Percentiles rank a stretch among this genome's conserved stretches.
Conservation (phyloP, 2,888 invertebrate species). For the Caprella mutica region DNA sequence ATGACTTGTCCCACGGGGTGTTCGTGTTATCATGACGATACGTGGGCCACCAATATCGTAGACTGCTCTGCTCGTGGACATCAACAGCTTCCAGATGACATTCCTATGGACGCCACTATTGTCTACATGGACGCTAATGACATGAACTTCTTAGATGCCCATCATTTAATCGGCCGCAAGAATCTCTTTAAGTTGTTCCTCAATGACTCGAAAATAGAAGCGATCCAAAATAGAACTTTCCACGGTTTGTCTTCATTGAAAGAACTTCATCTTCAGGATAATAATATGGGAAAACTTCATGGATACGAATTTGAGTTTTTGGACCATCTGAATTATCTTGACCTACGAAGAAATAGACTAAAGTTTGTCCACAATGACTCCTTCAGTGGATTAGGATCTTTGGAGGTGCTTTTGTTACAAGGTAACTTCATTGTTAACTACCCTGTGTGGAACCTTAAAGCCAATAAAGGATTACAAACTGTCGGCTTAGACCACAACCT, state of each 20-base stretch:
- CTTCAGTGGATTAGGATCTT: slow-evolving; percentile 63
- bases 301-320: slow-evolving; percentile 73
- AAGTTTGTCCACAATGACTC: slow-evolving; percentile 72
- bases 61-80: slow-evolving; percentile 75
- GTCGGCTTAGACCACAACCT: slow-evolving; percentile 71
- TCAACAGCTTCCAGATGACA: slow-evolving; percentile 64
- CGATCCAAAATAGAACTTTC: slow-evolving; percentile 79
- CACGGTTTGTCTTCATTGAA: slow-evolving; percentile 68
- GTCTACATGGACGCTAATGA: slow-evolving; percentile 86
- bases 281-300: slow-evolving; percentile 62
- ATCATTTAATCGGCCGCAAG: slow-evolving; percentile 82
- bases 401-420: slow-evolving; percentile 73
- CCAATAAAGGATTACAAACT: slow-evolving; percentile 75
- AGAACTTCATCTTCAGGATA: slow-evolving; percentile 75
- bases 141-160: slow-evolving; percentile 72
- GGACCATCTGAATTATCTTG: slow-evolving; percentile 70
- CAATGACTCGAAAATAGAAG: slow-evolving; percentile 74
- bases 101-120: slow-evolving; percentile 93
- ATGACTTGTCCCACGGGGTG: slow-evolving; percentile 91
- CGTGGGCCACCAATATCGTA: slow-evolving; percentile 85
- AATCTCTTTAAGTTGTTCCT: slow-evolving; percentile 75
- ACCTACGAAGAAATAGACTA: slow-evolving; percentile 74
- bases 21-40: slow-evolving; percentile 86
- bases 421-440: slow-evolving; percentile 70
- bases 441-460: slow-evolving; percentile 71